These are phyloP conservation scores for Mythimna loreyi DNA, from an alignment of 2,888 invertebrate species.

Conservation along the genomic window DNA sequence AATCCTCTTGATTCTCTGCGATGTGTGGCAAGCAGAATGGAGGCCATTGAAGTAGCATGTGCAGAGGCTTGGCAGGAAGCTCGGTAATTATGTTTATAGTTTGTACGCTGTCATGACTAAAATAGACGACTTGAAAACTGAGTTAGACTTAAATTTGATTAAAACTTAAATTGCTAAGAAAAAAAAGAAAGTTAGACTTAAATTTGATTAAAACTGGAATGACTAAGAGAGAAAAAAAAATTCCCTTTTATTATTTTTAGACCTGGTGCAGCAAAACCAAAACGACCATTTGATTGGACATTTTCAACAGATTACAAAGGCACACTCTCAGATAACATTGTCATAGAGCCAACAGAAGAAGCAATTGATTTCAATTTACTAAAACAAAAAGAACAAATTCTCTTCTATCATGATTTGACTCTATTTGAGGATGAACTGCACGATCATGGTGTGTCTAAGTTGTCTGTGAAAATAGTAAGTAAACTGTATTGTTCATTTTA, in stretches of 20 bases:
- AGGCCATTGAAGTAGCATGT: conserved; percentile 96
- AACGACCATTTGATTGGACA: conserved; percentile 99
- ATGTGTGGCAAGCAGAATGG: conserved; percentile 93
- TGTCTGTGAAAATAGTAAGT: conserved; percentile 98
- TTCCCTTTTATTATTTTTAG: conserved; percentile 86
- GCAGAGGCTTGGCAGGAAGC: conserved; percentile 98
- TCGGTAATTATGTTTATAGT: conserved; percentile 89
- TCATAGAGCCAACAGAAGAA: conserved; percentile 92
- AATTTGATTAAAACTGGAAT: background rate
- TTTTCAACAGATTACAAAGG: conserved; percentile 98
- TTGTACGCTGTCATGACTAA: background rate
- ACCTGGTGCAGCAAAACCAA: conserved; percentile 94
- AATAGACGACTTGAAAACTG: background rate
- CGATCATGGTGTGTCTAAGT: conserved; percentile 98
- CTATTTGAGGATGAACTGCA: conserved; percentile 99
- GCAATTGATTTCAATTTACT: conserved; percentile 96
- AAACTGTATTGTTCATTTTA: background rate
- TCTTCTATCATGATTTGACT: conserved; percentile 98
- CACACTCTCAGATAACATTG: conserved; percentile 92
- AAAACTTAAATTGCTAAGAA: background rate
- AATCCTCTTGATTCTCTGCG: conserved; percentile 97
- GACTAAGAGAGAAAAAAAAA: background rate
- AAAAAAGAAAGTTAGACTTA: background rate
- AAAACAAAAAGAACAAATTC: conserved; percentile 96
- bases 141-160: background rate